phyloP scores from a whole-genome alignment of 2,888 invertebrate species.

The Ditula angustiorana region DNA sequence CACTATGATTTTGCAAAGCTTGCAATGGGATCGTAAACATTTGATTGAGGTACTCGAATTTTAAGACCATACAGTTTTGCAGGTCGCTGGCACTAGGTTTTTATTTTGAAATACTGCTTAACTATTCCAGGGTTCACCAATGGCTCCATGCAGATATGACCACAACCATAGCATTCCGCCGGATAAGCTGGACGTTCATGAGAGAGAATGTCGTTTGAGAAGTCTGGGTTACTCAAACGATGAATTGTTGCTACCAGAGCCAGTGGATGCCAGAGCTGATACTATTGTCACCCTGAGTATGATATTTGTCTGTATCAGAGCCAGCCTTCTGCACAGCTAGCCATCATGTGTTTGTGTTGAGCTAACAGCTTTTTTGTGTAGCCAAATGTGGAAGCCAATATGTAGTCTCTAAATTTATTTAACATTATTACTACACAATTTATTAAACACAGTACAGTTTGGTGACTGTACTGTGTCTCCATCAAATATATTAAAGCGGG shows the following conservation, averaged over 20 bases:
- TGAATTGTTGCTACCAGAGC: slow-evolving; percentile 66
- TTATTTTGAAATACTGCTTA: not conserved
- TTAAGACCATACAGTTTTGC: too few species aligned
- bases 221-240: slow-evolving; percentile 59
- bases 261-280: slow-evolving; percentile 52
- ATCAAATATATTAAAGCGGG: too few species aligned
- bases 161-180: slow-evolving; percentile 60
- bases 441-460: too few species aligned
- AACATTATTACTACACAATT: too few species aligned
- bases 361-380: too few species aligned
- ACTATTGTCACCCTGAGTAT: slow-evolving; percentile 69
- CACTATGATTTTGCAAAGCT: slow-evolving; percentile 68
- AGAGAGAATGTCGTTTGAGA: slow-evolving; percentile 58
- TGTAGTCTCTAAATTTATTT: too few species aligned
- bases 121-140: slow-evolving; percentile 54
- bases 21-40: slow-evolving; percentile 71
- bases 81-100: not conserved
- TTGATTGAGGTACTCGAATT: slow-evolving; percentile 59
- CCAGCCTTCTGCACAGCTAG: too few species aligned
- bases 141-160: slow-evolving; percentile 61
- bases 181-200: slow-evolving; percentile 56
- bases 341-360: too few species aligned
- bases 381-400: too few species aligned
- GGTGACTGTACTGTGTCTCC: too few species aligned
- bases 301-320: slow-evolving; percentile 30